Evolutionary conservation across 2,888 invertebrate genomes (phyloP), one percentile per base, ranked within the genome.

Genomic region (Andrena minutula): DNA sequence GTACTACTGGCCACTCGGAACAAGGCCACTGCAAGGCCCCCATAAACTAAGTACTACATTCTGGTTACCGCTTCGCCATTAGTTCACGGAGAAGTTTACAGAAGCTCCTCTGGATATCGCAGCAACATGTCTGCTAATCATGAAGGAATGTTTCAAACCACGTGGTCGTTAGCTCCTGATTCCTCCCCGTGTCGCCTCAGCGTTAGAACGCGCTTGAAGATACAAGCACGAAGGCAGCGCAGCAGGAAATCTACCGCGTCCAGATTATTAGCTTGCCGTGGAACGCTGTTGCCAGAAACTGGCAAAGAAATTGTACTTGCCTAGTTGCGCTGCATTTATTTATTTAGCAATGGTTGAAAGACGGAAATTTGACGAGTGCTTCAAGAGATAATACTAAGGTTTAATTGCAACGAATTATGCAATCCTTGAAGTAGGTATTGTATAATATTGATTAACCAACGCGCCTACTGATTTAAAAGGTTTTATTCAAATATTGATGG

Each of bases 11-110:
- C 79, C 87, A 77, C 85, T 87, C 83, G 83, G 83, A 88, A 82
- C 74, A 84, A 83, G 81, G 75, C 75, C 82, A 87, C 87, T 87
- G 79, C 89, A 90, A 88, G 85, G 81, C 79, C 75, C 73, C 89
- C 86, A 86, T 90, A 90, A 90, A 90, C 90, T 84, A 89, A 72
- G 83, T 82, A 71, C 69, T 79, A 85, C 73, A 65, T 65, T 69
- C 77, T 72, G 68, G 53, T 64, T 61, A 64, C 77, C 69, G 63
- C 61, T 49, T 69, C 41, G 61, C 63, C 61, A 73, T 75, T 63
- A 75, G 58, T 79, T 75, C 71, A 16, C 26, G 47, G 20, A 20
- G 56, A 82, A 68, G 53, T 75, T 72, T 69, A 41, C n/a, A 2
- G 30, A 5, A 12, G 28, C 20, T 53, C 5, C 51, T 6, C 58